phyloP scores from a whole-genome alignment of 2,797 vertebrate species.

The Etheostoma nigrum region DNA sequence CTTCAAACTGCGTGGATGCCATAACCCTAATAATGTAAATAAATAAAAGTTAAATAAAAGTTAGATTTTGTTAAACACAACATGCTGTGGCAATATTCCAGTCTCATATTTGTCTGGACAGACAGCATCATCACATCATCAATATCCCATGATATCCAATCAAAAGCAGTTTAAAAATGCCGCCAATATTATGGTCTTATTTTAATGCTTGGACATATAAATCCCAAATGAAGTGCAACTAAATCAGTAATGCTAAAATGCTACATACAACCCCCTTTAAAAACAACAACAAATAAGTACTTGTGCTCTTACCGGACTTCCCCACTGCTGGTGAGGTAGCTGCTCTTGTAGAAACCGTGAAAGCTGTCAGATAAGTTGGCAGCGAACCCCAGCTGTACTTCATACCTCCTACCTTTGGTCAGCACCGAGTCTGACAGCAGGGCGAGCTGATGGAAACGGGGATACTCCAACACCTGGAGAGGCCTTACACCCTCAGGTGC shows the following conservation, averaged over 20 bases:
- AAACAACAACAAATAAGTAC: not conserved
- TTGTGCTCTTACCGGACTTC: slow-evolving; percentile 84
- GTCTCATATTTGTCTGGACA: not conserved
- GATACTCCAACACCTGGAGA: slow-evolving; percentile 84
- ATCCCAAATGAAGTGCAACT: not conserved
- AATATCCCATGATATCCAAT: not conserved
- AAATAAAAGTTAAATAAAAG: not conserved
- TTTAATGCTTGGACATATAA: not conserved
- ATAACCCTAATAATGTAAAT: slow-evolving; percentile 79
- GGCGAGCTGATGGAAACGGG: slow-evolving; percentile 87
- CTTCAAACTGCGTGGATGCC: slow-evolving; percentile 93
- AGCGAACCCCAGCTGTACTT: slow-evolving; percentile 83
- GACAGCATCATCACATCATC: not conserved
- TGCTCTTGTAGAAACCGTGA: slow-evolving; percentile 94
- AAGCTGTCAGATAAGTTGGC: slow-evolving; percentile 90
- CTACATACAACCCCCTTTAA: not conserved
- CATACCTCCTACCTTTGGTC: slow-evolving; percentile 80
- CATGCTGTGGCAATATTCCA: not conserved
- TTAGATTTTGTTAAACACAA: not conserved
- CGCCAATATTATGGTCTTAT: no score
- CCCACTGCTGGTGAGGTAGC: slow-evolving; percentile 87
- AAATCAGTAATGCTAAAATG: not conserved
- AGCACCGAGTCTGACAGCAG: slow-evolving; percentile 82
- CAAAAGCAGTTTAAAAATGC: not conserved
- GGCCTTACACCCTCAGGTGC: slow-evolving; percentile 54